Conservation (phyloP, 2,113 vertebrate genomes). For the Sinocyclocheilus rhinocerous region DNA sequence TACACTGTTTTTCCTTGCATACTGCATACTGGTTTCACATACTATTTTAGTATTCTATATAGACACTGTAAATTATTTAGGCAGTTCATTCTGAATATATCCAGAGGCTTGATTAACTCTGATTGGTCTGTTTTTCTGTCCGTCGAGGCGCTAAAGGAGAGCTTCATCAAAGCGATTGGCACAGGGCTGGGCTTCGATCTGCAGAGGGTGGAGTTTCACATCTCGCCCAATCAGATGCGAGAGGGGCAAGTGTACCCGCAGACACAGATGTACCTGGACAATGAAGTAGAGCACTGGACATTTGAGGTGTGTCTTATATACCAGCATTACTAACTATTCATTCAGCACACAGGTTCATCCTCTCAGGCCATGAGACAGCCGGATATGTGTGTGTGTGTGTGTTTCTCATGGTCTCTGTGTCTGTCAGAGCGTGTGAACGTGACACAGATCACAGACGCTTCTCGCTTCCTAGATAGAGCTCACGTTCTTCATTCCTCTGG, state of each 20-base stretch:
- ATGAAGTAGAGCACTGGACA: slow-evolving; percentile 75
- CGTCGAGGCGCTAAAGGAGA: slow-evolving; percentile 91
- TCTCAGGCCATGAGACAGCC: neutral
- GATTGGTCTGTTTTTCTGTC: slow-evolving; percentile 37
- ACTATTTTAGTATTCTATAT: neutral
- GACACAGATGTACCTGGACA: slow-evolving; percentile 89
- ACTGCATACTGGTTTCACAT: neutral
- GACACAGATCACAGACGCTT: slow-evolving; percentile 5
- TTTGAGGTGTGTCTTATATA: slow-evolving; percentile 70
- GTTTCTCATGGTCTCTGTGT: slow-evolving; percentile 9
- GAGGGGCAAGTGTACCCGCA: slow-evolving; percentile 76
- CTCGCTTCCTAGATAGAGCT: neutral
- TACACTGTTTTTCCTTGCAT: neutral
- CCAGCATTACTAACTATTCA: neutral
- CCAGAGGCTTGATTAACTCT: neutral
- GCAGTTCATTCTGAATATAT: neutral
- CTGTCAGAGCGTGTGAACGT: slow-evolving; percentile 36
- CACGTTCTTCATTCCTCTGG: neutral
- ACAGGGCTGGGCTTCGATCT: slow-evolving; percentile 91
- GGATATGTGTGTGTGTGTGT: slow-evolving; percentile 2
- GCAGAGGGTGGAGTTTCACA: slow-evolving; percentile 89
- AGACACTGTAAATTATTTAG: neutral
- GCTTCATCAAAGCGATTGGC: slow-evolving; percentile 95
- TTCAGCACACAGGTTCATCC: neutral
- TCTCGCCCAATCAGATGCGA: slow-evolving; percentile 79